Percentiles rank a stretch among this genome's conserved stretches.
phyloP scores from a whole-genome alignment of 2,888 invertebrate species.

The Heliconius charithonia region DNA sequence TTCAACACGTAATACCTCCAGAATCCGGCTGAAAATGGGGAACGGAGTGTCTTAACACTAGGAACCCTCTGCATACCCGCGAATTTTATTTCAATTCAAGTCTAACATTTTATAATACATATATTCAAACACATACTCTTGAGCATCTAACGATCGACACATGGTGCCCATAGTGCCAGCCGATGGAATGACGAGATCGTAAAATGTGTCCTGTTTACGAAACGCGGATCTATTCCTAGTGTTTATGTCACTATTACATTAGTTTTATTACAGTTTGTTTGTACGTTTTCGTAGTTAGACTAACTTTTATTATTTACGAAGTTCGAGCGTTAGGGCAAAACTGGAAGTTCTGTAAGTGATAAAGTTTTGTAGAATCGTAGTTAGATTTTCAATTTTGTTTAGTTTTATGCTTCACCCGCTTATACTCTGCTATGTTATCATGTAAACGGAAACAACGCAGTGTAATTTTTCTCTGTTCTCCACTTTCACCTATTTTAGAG shows the following conservation, averaged over 20 bases:
- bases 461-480: background rate
- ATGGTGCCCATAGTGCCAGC: constrained; percentile 47
- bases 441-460: background rate
- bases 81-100: background rate
- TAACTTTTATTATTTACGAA: constrained; percentile 16
- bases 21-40: too few species aligned
- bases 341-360: background rate
- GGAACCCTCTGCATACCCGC: too few species aligned
- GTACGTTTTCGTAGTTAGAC: background rate
- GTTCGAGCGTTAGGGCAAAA: background rate
- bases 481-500: background rate
- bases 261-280: constrained; percentile 38
- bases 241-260: constrained; percentile 38
- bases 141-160: constrained; percentile 55
- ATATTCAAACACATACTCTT: background rate
- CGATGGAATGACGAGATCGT: constrained; percentile 52
- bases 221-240: constrained; percentile 38
- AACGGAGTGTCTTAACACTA: too few species aligned
- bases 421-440: background rate
- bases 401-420: background rate
- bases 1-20: too few species aligned
- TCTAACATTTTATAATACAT: background rate
- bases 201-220: constrained; percentile 59
- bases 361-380: background rate
- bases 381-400: background rate